phyloP scores from a whole-genome alignment of 2,797 vertebrate species.

The Cossypha heuglini region DNA sequence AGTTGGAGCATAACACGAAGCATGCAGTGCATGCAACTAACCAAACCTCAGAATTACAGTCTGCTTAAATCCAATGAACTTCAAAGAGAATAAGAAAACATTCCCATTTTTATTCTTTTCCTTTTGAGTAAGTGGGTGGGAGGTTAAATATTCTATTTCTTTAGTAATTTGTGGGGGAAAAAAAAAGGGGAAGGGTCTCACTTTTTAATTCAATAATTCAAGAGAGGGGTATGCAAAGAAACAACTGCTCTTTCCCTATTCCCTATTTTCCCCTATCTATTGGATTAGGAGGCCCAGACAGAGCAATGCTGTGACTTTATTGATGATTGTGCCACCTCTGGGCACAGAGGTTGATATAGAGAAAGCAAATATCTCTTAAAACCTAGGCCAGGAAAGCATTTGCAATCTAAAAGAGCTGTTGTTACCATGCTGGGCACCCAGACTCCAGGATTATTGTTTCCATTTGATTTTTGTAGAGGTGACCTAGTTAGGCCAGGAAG shows the following conservation, averaged over 20 bases:
- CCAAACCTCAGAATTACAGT: neutral
- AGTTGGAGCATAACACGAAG: neutral
- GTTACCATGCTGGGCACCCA: neutral
- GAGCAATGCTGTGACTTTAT: neutral
- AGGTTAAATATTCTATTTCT: slow-evolving; percentile 22
- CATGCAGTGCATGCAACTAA: neutral
- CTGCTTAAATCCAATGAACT: neutral
- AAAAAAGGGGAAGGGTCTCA: neutral
- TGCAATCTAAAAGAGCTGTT: slow-evolving; percentile 11
- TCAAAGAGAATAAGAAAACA: slow-evolving; percentile 32
- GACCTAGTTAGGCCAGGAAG: slow-evolving; percentile 25
- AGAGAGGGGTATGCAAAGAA: neutral
- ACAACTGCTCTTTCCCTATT: neutral
- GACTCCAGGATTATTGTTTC: neutral
- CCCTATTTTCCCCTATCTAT: too few relatives aligned
- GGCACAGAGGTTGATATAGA: neutral
- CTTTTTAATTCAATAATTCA: neutral
- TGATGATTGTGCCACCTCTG: neutral
- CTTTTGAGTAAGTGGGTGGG: neutral
- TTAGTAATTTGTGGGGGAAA: neutral
- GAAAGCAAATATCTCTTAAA: neutral
- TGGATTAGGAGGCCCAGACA: neutral
- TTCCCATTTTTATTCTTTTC: slow-evolving; percentile 8
- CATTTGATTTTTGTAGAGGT: slow-evolving; percentile 15
- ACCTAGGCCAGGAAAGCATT: neutral